These are phyloP conservation scores for Mythimna ferrago DNA, from an alignment of 2,888 invertebrate genomes.

Conservation along the genomic window DNA sequence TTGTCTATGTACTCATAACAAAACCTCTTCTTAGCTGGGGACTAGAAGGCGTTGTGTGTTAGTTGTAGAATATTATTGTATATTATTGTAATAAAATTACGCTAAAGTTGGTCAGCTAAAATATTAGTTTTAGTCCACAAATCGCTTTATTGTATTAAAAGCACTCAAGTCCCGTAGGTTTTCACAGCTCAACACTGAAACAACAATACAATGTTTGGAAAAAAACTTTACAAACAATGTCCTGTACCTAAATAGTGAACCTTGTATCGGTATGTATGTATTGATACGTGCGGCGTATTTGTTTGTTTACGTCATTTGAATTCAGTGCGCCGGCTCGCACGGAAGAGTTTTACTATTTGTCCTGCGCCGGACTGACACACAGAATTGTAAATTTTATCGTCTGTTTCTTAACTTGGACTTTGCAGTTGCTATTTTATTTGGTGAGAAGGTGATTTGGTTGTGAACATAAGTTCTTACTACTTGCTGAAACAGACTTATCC, in stretches of 20 bases:
- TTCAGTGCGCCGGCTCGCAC: slow-evolving; percentile 80
- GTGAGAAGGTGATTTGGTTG: slow-evolving; percentile 34
- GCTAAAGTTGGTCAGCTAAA: not conserved
- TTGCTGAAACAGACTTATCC: slow-evolving; percentile 11
- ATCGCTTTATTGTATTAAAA: not conserved
- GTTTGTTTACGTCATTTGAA: slow-evolving; percentile 78
- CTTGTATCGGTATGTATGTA: slow-evolving; percentile 62
- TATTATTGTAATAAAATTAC: not conserved
- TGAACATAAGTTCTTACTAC: slow-evolving; percentile 26
- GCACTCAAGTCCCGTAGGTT: not conserved
- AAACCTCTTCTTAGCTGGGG: too few species aligned
- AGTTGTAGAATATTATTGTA: too few species aligned
- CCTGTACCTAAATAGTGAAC: slow-evolving; percentile 42
- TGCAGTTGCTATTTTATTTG: slow-evolving; percentile 40
- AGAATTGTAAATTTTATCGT: slow-evolving; percentile 87
- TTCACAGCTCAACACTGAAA: slow-evolving; percentile 19
- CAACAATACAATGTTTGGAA: slow-evolving; percentile 12
- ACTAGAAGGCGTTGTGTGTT: too few species aligned
- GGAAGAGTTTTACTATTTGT: slow-evolving; percentile 88
- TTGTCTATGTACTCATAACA: too few species aligned
- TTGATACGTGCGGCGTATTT: slow-evolving; percentile 74
- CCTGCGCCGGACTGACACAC: slow-evolving; percentile 84
- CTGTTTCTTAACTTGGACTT: slow-evolving; percentile 74
- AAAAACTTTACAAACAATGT: slow-evolving; percentile 63
- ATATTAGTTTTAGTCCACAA: not conserved